These are phyloP conservation scores for Atractosteus spatula DNA, from an alignment of 2,113 vertebrate genomes.

Conservation along the genomic window DNA sequence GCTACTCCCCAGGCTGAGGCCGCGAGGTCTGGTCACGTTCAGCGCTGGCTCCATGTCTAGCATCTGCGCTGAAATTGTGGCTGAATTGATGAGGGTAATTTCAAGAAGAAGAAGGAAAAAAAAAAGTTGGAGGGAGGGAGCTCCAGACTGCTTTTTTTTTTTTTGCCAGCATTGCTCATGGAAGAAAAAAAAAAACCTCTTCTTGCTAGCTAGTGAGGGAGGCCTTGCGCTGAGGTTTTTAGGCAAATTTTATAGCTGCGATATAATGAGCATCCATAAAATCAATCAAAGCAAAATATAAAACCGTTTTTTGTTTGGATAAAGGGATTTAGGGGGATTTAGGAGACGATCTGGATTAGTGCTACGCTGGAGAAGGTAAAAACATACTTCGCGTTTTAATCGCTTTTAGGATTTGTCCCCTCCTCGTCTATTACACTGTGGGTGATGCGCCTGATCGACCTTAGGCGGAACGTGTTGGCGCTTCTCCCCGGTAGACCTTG, in stretches of 20 bases:
- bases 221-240: neutral
- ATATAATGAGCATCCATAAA: neutral
- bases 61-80: constrained; percentile 69
- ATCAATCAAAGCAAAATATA: neutral
- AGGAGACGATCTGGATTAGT: neutral
- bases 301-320: neutral
- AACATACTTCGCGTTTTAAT: neutral
- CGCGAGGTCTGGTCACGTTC: constrained; percentile 68
- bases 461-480: no score
- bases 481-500: no score
- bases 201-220: neutral
- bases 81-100: constrained; percentile 85
- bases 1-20: constrained; percentile 49
- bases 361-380: neutral
- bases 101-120: constrained; percentile 44
- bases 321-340: neutral
- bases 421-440: no score
- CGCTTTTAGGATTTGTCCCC: no score
- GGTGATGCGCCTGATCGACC: neutral
- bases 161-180: neutral
- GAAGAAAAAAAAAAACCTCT: neutral
- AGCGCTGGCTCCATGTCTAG: constrained; percentile 52
- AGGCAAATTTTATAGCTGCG: constrained; percentile 3
- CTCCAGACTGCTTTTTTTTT: constrained; percentile 4
- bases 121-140: constrained; percentile 33